phyloP scores from a whole-genome alignment of 2,888 invertebrate species.

The Seira musarum region DNA sequence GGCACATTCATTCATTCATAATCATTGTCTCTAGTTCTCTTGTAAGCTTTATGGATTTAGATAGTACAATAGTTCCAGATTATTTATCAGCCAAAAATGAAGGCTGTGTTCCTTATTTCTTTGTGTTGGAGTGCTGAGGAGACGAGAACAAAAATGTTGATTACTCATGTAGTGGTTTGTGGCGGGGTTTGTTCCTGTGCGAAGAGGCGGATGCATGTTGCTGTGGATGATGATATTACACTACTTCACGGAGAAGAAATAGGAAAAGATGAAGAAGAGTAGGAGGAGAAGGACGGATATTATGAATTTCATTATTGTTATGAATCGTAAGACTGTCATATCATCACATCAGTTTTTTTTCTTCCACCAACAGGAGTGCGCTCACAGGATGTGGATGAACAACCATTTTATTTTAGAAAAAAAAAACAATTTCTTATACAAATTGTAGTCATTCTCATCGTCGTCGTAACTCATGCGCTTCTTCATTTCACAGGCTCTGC shows the following conservation, averaged over 20 bases:
- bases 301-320: background rate
- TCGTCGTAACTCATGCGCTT: background rate
- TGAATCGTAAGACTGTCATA: background rate
- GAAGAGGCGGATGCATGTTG: background rate
- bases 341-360: background rate
- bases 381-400: background rate
- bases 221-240: background rate
- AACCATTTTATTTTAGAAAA: background rate
- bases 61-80: background rate
- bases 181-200: background rate
- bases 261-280: background rate
- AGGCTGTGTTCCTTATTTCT: background rate
- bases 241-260: background rate
- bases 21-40: too few species aligned
- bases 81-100: too few species aligned
- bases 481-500: background rate
- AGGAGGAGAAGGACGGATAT: background rate
- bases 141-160: slow-evolving; percentile 5
- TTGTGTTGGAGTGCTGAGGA: background rate
- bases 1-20: too few species aligned
- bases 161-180: background rate
- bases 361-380: background rate
- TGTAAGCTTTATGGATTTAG: background rate
- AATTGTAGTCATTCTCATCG: background rate
- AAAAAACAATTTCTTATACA: background rate